Conservation (phyloP, 2,888 invertebrate genomes). For the Drosophila nr. medialis region DNA sequence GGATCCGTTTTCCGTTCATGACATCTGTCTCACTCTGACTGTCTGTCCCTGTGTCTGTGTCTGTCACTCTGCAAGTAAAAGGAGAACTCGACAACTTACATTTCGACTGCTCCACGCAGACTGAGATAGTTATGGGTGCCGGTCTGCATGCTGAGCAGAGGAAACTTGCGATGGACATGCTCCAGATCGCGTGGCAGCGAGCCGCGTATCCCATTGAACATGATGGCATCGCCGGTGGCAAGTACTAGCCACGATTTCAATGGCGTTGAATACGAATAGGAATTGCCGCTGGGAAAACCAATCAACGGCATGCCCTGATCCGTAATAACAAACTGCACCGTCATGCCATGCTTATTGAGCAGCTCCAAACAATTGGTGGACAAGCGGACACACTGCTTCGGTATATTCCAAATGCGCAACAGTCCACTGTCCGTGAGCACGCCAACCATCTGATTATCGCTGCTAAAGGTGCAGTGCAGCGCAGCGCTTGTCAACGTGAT, state of each 20-base stretch:
- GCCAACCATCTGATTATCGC: conserved; percentile 82
- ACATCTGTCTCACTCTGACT: background rate
- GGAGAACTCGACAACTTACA: conserved; percentile 48
- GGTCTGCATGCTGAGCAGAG: conserved; percentile 83
- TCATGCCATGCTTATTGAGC: conserved; percentile 84
- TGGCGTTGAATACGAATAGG: conserved; percentile 92
- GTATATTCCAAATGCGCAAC: conserved; percentile 83
- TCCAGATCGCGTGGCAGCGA: conserved; percentile 83
- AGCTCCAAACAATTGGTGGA: conserved; percentile 83
- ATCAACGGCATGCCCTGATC: conserved; percentile 93
- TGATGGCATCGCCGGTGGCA: conserved; percentile 86
- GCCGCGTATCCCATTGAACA: conserved; percentile 85
- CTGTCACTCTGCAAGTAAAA: background rate
- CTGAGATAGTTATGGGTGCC: conserved; percentile 78
- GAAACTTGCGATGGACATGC: conserved; percentile 81
- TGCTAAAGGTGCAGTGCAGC: conserved; percentile 83
- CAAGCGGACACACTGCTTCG: conserved; percentile 66
- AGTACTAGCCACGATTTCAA: conserved; percentile 89
- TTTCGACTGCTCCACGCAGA: conserved; percentile 66
- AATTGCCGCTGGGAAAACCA: conserved; percentile 93
- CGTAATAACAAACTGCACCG: conserved; percentile 87
- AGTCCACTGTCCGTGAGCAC: conserved; percentile 83
- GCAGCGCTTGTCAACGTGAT: conserved; percentile 81
- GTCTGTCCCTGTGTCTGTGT: background rate
- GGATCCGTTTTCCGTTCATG: no score